These are phyloP conservation scores for Epizoanthus fatuus DNA, from an alignment of 92 coral and sea anemone genomes.

Conservation along the genomic window DNA sequence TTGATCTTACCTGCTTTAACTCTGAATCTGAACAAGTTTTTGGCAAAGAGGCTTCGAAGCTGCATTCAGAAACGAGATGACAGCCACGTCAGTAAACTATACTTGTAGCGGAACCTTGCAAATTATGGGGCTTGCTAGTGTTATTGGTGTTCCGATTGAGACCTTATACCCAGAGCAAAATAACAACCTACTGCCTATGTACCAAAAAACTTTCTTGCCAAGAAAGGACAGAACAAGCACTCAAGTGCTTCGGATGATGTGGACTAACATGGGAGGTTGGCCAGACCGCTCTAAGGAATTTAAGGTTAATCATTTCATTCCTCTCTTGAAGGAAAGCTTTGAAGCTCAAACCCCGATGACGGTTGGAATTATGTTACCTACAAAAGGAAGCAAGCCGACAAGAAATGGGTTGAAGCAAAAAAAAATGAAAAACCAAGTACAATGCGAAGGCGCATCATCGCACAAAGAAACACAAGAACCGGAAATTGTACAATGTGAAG, in stretches of 20 bases:
- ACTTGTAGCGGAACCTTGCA: constrained; percentile 41
- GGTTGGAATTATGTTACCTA: neutral
- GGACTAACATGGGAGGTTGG: constrained; percentile 39
- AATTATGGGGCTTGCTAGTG: constrained; percentile 48
- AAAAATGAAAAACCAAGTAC: neutral
- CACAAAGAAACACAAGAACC: no score
- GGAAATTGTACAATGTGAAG: no score
- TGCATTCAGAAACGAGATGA: constrained; percentile 54
- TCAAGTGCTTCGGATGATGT: constrained; percentile 12
- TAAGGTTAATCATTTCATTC: constrained; percentile 43
- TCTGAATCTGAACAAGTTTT: constrained; percentile 4
- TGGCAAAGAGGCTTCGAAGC: constrained; percentile 12
- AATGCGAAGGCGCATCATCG: neutral
- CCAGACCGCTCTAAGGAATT: constrained; percentile 51
- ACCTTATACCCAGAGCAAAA: constrained; percentile 36
- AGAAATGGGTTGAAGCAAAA: no score
- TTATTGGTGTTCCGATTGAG: neutral
- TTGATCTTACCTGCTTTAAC: constrained; percentile 43
- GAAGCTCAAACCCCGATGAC: neutral
- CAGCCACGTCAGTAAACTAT: constrained; percentile 42
- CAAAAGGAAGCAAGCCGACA: no score
- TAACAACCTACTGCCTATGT: constrained; percentile 16
- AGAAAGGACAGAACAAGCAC: neutral
- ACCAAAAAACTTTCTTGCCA: constrained; percentile 18
- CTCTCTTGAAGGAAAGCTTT: neutral